phyloP scores from a whole-genome alignment of 2,888 invertebrate genomes.

The Drosophila meridionalis region DNA sequence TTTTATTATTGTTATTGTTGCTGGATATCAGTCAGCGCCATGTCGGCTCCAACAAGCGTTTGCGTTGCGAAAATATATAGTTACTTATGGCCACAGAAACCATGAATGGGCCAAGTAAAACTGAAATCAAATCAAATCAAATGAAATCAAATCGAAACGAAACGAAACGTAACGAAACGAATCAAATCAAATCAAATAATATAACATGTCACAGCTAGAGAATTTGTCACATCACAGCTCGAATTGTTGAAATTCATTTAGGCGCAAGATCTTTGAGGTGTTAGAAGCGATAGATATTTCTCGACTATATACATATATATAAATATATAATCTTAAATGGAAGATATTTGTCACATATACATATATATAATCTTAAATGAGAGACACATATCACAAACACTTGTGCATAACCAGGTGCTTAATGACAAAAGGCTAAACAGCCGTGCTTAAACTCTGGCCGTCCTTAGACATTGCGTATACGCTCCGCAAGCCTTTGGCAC shows the following conservation, averaged over 20 bases:
- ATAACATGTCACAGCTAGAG: conserved; percentile 6
- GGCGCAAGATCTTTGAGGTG: conserved; percentile 17
- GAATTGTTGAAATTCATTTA: not conserved
- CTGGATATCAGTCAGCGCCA: conserved; percentile 64
- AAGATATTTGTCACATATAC: not conserved
- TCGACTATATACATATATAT: not conserved
- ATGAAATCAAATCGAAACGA: conserved; percentile 6
- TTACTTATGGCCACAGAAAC: conserved; percentile 21
- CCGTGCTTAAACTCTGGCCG: not conserved
- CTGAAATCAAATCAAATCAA: conserved; percentile 25
- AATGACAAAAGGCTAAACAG: not conserved
- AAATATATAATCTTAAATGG: not conserved
- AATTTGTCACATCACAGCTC: not conserved
- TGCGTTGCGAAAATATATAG: conserved; percentile 15
- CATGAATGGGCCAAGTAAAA: conserved; percentile 25
- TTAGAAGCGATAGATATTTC: not conserved
- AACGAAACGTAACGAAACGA: not conserved
- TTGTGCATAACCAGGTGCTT: no score
- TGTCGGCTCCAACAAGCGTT: conserved; percentile 46
- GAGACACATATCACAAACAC: not conserved
- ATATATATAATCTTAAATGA: not conserved
- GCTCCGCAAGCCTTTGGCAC: conserved; percentile 14
- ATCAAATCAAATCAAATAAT: conserved; percentile 8
- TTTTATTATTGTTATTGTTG: conserved; percentile 49
- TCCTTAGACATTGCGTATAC: conserved; percentile 38